A percentile compares a stretch with the other conserved stretches of the same genome.
Conservation (phyloP, 2,797 vertebrate species). For the Sebastes oblongus region DNA sequence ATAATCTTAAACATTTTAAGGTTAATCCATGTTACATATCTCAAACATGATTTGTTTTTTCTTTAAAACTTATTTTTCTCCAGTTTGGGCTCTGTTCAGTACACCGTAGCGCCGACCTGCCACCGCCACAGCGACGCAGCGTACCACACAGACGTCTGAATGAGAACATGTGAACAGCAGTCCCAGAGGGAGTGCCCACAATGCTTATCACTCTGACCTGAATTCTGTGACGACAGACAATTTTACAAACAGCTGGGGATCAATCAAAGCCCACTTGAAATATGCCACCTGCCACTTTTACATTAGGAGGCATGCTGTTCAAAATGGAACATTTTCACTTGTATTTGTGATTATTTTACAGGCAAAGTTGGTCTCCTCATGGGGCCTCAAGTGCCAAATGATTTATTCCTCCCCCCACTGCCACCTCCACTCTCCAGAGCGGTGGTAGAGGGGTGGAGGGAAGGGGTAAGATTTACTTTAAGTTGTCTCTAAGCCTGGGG, state of each 20-base stretch:
- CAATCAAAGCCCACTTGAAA: constrained; percentile 85
- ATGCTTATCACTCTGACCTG: constrained; percentile 87
- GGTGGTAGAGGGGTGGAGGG: constrained; percentile 64
- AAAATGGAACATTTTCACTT: constrained; percentile 83
- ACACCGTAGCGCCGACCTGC: background rate
- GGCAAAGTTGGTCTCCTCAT: constrained; percentile 82
- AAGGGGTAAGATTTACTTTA: constrained; percentile 75
- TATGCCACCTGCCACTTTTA: constrained; percentile 87
- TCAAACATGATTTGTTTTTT: background rate
- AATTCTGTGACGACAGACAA: constrained; percentile 86
- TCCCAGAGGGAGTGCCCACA: constrained; percentile 77
- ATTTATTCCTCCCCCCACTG: constrained; percentile 76
- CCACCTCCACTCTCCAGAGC: constrained; percentile 74
- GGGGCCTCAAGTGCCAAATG: constrained; percentile 81
- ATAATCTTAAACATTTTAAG: background rate
- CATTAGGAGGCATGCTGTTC: constrained; percentile 86
- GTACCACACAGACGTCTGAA: constrained; percentile 61
- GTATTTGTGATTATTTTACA: constrained; percentile 86
- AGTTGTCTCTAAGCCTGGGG: constrained; percentile 77
- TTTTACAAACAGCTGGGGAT: constrained; percentile 88
- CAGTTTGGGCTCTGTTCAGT: background rate
- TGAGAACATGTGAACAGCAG: constrained; percentile 71
- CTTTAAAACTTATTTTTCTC: background rate
- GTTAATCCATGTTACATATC: background rate
- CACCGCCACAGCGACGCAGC: background rate